Evolutionary conservation across 2,113 vertebrate species (phyloP).

Genomic region (Chroicocephalus ridibundus): DNA sequence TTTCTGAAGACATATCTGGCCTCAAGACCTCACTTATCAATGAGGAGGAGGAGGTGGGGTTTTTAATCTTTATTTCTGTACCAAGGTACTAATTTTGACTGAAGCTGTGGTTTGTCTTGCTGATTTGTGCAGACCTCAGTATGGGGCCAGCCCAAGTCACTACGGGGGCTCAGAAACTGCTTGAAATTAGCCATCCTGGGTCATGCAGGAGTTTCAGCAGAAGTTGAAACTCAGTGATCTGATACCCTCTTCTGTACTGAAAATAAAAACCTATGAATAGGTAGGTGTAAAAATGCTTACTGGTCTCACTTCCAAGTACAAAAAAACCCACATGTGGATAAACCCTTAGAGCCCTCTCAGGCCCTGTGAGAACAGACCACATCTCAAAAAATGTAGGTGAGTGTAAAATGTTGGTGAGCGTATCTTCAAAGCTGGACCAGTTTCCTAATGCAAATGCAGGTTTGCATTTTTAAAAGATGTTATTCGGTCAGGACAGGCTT

Average conservation of each 20-base stretch:
- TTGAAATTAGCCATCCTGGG: constrained; percentile 19
- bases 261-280: constrained; percentile 32
- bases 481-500: not conserved
- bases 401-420: rapidly evolving
- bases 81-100: not conserved
- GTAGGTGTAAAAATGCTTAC: constrained; percentile 9
- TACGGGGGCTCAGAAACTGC: not conserved
- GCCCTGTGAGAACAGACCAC: not conserved
- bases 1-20: not conserved
- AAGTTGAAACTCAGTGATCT: constrained; percentile 19
- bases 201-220: constrained; percentile 17
- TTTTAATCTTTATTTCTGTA: constrained; percentile 22
- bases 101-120: not conserved
- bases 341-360: not conserved
- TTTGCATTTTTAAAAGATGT: not conserved
- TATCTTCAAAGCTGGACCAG: not conserved
- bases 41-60: not conserved
- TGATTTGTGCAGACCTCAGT: not conserved
- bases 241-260: constrained; percentile 20
- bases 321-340: not conserved
- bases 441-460: not conserved
- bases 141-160: not conserved
- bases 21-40: not conserved
- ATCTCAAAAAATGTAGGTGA: not conserved
- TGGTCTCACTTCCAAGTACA: constrained; percentile 1